Conservation (phyloP, 2,888 invertebrate genomes). For the Nomada ferruginata region DNA sequence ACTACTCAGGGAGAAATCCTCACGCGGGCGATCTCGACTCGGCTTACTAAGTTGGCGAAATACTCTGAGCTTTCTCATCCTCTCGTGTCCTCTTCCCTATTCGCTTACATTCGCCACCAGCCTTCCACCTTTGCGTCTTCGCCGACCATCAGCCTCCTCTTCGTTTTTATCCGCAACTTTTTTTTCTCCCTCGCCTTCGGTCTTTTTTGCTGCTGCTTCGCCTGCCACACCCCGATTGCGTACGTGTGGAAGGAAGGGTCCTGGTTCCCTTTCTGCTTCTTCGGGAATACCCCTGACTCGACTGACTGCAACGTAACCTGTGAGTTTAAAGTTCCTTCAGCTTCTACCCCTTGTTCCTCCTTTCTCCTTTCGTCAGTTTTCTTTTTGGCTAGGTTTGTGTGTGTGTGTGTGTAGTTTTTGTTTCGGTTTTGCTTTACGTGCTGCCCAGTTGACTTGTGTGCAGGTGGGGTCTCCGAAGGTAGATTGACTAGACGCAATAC, state of each 20-base stretch:
- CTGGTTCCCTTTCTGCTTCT: conserved; percentile 47
- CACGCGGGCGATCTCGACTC: conserved; percentile 78
- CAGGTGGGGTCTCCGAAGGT: not conserved
- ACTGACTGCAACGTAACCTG: conserved; percentile 41
- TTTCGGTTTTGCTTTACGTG: conserved; percentile 11
- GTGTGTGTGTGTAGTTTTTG: conserved; percentile 6
- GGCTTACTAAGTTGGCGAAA: conserved; percentile 82
- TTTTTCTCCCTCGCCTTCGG: conserved; percentile 13
- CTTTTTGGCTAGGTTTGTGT: conserved; percentile 1
- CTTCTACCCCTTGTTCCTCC: conserved; percentile 13
- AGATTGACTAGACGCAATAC: too few relatives aligned
- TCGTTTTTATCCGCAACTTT: conserved; percentile 4
- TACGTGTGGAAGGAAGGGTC: conserved; percentile 65
- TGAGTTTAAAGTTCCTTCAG: conserved; percentile 51
- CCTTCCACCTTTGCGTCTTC: conserved; percentile 56
- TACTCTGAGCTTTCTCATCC: conserved; percentile 73
- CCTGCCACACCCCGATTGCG: conserved; percentile 65
- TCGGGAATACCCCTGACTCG: conserved; percentile 39
- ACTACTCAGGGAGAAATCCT: conserved; percentile 75
- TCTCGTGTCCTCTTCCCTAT: conserved; percentile 57
- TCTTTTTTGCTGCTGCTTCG: conserved; percentile 28
- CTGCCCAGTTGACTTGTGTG: conserved; percentile 7
- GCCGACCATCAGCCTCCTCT: conserved; percentile 32
- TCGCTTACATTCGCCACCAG: conserved; percentile 48
- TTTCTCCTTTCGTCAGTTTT: not conserved